Percentiles rank a stretch among this genome's conserved stretches.
Evolutionary conservation across 1,140 invertebrate genomes (phyloP).

Genomic region (Bombus affinis): DNA sequence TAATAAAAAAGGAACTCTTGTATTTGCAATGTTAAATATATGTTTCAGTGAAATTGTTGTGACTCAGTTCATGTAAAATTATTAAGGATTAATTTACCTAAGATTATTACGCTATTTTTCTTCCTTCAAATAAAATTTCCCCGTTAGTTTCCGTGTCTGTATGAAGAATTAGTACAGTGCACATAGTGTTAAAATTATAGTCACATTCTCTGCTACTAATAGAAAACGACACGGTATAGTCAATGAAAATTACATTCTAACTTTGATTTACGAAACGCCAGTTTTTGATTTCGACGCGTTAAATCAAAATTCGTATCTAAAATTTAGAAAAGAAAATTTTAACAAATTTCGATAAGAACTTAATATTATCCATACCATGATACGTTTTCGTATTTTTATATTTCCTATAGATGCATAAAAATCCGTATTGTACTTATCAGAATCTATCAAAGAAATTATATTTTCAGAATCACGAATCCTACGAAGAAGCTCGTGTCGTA

Average conservation of each 20-base stretch:
- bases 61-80: background rate
- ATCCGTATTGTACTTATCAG: too few relatives aligned
- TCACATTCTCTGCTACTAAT: background rate
- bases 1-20: too few relatives aligned
- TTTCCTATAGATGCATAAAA: too few relatives aligned
- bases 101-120: background rate
- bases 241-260: background rate
- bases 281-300: background rate
- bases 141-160: background rate
- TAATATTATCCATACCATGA: too few relatives aligned
- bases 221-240: background rate
- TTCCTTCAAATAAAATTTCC: background rate
- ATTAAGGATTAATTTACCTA: background rate
- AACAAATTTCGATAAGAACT: too few relatives aligned
- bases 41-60: background rate
- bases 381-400: too few relatives aligned
- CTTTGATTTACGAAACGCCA: background rate
- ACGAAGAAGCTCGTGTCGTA: too few relatives aligned
- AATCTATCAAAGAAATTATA: background rate
- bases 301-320: too few relatives aligned
- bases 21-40: too few relatives aligned
- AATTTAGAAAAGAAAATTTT: too few relatives aligned
- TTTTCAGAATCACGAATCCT: background rate
- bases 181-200: constrained; percentile 23
- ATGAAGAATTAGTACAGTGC: constrained; percentile 8